Percentiles rank a stretch among this genome's conserved stretches.
These are phyloP conservation scores for Xylophagus ater DNA, from an alignment of 2,888 invertebrate species.

Conservation along the genomic window DNA sequence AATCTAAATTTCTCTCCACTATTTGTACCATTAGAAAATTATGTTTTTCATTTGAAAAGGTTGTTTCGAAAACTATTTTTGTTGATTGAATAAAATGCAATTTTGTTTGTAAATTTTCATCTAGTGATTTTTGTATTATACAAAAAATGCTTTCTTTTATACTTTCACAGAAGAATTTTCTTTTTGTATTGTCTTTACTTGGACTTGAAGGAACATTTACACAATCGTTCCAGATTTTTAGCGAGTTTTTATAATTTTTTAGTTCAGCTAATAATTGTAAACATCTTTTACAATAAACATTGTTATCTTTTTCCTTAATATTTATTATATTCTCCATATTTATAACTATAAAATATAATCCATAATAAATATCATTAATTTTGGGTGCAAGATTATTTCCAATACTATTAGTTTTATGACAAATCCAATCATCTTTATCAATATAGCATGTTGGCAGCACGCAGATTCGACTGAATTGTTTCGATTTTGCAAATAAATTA, in stretches of 20 bases:
- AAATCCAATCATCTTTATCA: slow-evolving; percentile 19
- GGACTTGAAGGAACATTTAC: too few species aligned
- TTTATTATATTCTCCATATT: slow-evolving; percentile 10
- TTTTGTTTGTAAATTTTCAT: too few species aligned
- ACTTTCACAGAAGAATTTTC: too few species aligned
- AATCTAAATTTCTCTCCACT: slow-evolving; percentile 11
- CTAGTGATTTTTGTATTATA: too few species aligned
- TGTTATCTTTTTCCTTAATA: slow-evolving; percentile 9
- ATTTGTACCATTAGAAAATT: slow-evolving; percentile 11
- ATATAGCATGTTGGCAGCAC: slow-evolving; percentile 18
- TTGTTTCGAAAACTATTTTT: slow-evolving; percentile 13
- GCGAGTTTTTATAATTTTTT: slow-evolving; percentile 4
- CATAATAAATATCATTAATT: slow-evolving; percentile 17
- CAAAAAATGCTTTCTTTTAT: too few species aligned
- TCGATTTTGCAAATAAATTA: slow-evolving; percentile 3
- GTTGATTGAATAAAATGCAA: slow-evolving; percentile 10
- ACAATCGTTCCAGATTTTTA: slow-evolving; percentile 14
- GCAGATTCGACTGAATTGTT: slow-evolving; percentile 15
- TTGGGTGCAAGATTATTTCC: slow-evolving; percentile 12
- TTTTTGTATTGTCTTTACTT: too few species aligned
- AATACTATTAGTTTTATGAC: slow-evolving; percentile 15
- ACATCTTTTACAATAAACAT: slow-evolving; percentile 17
- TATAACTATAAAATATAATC: slow-evolving; percentile 16
- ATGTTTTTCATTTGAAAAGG: slow-evolving; percentile 10
- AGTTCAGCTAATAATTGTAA: slow-evolving; percentile 16